These are phyloP conservation scores for Dunckerocampus dactyliophorus DNA, from an alignment of 2,113 vertebrate species.

Conservation along the genomic window DNA sequence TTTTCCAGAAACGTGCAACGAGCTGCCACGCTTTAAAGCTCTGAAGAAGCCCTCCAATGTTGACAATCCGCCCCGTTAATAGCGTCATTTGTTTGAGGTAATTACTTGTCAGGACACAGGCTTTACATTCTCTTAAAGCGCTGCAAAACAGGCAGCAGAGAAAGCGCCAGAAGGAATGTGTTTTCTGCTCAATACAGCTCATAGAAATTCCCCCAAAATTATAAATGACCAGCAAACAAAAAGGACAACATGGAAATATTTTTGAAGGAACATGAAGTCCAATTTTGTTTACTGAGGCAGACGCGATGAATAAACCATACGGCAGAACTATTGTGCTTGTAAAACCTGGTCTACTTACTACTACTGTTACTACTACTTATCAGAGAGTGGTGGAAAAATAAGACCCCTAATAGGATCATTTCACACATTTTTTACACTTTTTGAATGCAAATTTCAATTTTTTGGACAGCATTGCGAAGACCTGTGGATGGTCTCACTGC, in stretches of 20 bases:
- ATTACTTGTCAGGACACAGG: constrained; percentile 47
- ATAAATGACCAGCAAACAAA: constrained; percentile 41
- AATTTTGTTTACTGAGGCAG: constrained; percentile 50
- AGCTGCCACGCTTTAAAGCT: not conserved
- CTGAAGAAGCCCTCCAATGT: not conserved
- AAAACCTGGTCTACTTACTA: constrained; percentile 15
- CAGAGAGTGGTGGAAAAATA: constrained; percentile 20
- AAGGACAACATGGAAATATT: constrained; percentile 44
- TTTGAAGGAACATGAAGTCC: constrained; percentile 47
- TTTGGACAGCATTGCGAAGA: constrained; percentile 22
- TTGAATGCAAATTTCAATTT: constrained; percentile 28
- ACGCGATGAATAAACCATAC: constrained; percentile 57
- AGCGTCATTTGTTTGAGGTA: constrained; percentile 54
- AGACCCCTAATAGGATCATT: constrained; percentile 29
- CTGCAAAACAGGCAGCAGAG: constrained; percentile 26
- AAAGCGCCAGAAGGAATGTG: constrained; percentile 42
- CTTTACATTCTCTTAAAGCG: constrained; percentile 40
- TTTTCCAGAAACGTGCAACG: too few species aligned
- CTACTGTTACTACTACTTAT: constrained; percentile 41
- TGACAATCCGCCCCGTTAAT: constrained; percentile 15
- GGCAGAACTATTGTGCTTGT: constrained; percentile 19
- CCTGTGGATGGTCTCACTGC: constrained; percentile 5
- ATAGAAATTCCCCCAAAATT: constrained; percentile 35
- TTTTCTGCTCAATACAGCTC: constrained; percentile 33
- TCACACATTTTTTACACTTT: constrained; percentile 25